Percentiles rank a stretch among this genome's conserved stretches.
Conservation (phyloP, 1,140 invertebrate species). For the Eufriesea mexicana region DNA sequence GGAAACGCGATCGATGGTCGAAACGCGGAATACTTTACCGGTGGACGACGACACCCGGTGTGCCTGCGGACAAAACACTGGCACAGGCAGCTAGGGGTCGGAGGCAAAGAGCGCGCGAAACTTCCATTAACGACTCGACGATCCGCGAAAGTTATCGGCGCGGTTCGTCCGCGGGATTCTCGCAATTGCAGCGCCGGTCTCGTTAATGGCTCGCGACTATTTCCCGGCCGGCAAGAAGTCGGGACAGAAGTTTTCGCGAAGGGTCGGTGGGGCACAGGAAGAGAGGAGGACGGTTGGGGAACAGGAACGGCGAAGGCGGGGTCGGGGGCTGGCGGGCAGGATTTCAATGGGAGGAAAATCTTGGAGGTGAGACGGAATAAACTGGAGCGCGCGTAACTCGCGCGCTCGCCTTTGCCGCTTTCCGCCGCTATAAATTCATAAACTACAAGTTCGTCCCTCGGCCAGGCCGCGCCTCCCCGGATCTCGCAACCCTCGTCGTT, state of each 20-base stretch:
- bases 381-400: constrained; percentile 74
- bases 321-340: constrained; percentile 29
- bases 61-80: neutral
- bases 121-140: constrained; percentile 39
- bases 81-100: neutral
- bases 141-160: constrained; percentile 47
- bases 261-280: neutral
- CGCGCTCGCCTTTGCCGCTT: constrained; percentile 74
- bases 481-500: constrained; percentile 39
- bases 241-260: constrained; percentile 24
- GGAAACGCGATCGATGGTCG: too few species aligned
- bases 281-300: neutral
- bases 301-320: neutral
- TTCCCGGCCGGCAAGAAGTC: constrained; percentile 49
- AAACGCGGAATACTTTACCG: too few species aligned
- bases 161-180: constrained; percentile 24
- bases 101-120: constrained; percentile 2
- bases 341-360: constrained; percentile 76
- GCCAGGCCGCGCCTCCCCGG: constrained; percentile 27
- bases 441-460: constrained; percentile 77
- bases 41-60: too few species aligned
- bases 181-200: constrained; percentile 28
- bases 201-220: constrained; percentile 60
- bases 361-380: constrained; percentile 76
- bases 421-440: constrained; percentile 82